phyloP scores from a whole-genome alignment of 2,113 vertebrate genomes.

The Cynocephalus volans region DNA sequence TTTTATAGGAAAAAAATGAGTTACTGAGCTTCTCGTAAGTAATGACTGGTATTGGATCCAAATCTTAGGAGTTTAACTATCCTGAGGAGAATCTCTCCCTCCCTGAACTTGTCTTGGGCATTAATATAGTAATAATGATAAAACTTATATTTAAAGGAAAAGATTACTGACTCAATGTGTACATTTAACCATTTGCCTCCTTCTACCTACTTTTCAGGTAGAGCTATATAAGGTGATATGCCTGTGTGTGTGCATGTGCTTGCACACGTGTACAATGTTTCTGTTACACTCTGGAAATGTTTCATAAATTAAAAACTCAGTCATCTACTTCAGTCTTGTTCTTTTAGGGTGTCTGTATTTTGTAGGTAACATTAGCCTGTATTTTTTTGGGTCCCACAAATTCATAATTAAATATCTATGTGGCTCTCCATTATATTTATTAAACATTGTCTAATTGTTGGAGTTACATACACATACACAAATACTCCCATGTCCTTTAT shows the following conservation, averaged over 20 bases:
- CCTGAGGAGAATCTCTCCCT: background rate
- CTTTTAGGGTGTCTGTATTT: background rate
- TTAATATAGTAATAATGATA: background rate
- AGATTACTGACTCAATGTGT: background rate
- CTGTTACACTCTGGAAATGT: slow-evolving; percentile 36
- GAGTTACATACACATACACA: fast-evolving
- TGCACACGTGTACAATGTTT: background rate
- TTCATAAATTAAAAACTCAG: slow-evolving; percentile 1
- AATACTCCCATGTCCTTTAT: background rate
- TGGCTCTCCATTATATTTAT: background rate
- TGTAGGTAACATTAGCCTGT: background rate
- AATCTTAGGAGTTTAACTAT: background rate
- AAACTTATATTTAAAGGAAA: slow-evolving; percentile 34
- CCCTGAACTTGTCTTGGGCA: background rate
- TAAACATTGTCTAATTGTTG: slow-evolving; percentile 6
- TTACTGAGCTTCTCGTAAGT: background rate
- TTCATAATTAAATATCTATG: background rate
- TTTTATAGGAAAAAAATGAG: background rate
- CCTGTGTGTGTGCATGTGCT: background rate
- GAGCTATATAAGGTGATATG: background rate
- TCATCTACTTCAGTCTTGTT: background rate
- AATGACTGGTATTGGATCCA: slow-evolving; percentile 47
- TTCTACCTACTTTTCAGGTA: background rate
- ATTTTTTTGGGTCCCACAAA: background rate
- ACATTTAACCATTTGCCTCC: background rate